Evolutionary conservation across 2,113 vertebrate species (phyloP).

Genomic region (Narcine bancroftii): DNA sequence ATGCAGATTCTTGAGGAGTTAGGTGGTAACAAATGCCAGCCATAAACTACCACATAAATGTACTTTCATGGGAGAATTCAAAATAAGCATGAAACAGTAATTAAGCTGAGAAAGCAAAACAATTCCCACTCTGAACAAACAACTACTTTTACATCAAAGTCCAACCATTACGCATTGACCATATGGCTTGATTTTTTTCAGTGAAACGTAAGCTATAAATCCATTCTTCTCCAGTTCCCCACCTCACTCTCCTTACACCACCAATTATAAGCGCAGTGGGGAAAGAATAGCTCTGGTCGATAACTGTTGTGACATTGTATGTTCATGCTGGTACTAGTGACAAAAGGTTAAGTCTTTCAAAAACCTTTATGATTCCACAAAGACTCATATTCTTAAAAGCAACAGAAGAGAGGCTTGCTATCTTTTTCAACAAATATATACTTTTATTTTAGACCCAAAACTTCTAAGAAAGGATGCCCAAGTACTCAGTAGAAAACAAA

Average conservation of each 20-base stretch:
- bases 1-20: neutral
- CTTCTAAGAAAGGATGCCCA: neutral
- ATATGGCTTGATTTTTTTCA: conserved; percentile 18
- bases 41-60: neutral
- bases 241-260: neutral
- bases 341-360: neutral
- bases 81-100: neutral
- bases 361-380: neutral
- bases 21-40: neutral
- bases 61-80: conserved; percentile 27
- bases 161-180: neutral
- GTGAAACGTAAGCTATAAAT: neutral
- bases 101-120: conserved; percentile 27
- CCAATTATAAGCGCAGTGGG: conserved; percentile 4
- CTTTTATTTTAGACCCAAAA: neutral
- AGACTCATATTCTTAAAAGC: neutral
- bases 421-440: neutral
- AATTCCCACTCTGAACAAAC: neutral
- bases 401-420: neutral
- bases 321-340: neutral
- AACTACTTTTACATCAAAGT: conserved; percentile 19
- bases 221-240: neutral
- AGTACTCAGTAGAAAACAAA: neutral
- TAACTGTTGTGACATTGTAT: neutral
- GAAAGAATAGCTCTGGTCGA: neutral